phyloP scores from a whole-genome alignment of 2,888 invertebrate species.

The Orthosia incerta region DNA sequence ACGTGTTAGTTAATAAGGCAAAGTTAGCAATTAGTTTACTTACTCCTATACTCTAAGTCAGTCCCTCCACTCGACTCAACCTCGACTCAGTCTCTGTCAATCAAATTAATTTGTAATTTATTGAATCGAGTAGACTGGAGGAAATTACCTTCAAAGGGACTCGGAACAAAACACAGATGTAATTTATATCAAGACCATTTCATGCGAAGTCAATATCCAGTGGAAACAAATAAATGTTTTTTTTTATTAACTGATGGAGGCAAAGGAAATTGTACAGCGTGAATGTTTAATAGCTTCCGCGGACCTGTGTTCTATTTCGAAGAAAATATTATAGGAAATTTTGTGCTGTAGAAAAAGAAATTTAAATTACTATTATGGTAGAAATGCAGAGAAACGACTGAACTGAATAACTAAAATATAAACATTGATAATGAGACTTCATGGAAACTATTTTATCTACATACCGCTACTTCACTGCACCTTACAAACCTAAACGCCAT shows the following conservation, averaged over 20 bases:
- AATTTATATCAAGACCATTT: not conserved
- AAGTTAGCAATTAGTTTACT: not conserved
- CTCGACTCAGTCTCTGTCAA: too few relatives aligned
- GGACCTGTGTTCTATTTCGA: constrained; percentile 5
- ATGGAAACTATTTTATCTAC: too few relatives aligned
- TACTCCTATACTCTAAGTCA: too few relatives aligned
- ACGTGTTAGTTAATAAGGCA: constrained; percentile 24
- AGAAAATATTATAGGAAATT: constrained; percentile 3
- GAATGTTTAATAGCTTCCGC: constrained; percentile 16
- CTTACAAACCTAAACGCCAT: too few relatives aligned
- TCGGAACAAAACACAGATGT: too few relatives aligned
- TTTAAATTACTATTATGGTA: not conserved
- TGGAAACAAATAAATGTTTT: not conserved
- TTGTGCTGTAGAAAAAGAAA: not conserved
- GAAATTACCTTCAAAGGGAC: too few relatives aligned
- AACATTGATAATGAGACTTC: not conserved
- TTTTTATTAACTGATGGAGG: constrained; percentile 1
- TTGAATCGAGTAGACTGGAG: too few relatives aligned
- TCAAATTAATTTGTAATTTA: too few relatives aligned
- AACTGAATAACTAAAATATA: not conserved
- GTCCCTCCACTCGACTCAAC: too few relatives aligned
- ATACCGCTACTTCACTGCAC: too few relatives aligned
- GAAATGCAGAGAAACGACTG: not conserved
- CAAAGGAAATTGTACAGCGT: constrained; percentile 19
- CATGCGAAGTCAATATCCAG: not conserved